Evolutionary conservation across 2,113 vertebrate species (phyloP).

Genomic region (Ciconia stormi): DNA sequence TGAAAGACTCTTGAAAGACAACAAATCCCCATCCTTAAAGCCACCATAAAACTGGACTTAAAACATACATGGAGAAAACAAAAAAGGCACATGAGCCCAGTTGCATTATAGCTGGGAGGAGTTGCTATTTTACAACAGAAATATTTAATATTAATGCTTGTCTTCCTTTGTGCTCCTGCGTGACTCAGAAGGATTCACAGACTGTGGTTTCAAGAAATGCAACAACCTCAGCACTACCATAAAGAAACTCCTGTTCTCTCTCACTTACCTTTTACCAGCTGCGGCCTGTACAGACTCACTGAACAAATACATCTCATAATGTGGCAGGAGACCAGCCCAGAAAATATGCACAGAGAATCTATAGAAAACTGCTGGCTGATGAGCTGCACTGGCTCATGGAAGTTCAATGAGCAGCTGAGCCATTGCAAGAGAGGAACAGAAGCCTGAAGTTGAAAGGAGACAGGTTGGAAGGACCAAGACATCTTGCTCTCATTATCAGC

Average conservation of each 20-base stretch:
- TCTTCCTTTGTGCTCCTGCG: background rate
- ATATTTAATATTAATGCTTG: background rate
- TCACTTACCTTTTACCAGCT: background rate
- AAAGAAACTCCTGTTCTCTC: background rate
- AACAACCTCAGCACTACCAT: background rate
- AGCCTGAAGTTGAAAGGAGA: background rate
- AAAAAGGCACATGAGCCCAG: background rate
- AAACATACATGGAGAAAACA: background rate
- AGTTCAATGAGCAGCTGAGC: background rate
- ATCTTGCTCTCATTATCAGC: background rate
- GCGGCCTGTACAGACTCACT: background rate
- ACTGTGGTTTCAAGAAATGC: background rate
- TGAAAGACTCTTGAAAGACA: background rate
- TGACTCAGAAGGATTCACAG: background rate
- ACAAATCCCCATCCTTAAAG: background rate
- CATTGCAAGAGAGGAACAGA: background rate
- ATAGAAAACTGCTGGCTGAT: background rate
- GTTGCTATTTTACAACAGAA: background rate
- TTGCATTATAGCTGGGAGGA: accelerated
- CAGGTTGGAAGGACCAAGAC: background rate
- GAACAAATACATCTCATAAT: background rate
- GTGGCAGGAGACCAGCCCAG: background rate
- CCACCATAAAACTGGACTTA: background rate
- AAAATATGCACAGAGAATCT: background rate
- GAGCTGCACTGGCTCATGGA: background rate